Base-by-base conservation (phyloP, 2,888 invertebrate genomes). In the Rotaria magnacalcarata region DNA sequence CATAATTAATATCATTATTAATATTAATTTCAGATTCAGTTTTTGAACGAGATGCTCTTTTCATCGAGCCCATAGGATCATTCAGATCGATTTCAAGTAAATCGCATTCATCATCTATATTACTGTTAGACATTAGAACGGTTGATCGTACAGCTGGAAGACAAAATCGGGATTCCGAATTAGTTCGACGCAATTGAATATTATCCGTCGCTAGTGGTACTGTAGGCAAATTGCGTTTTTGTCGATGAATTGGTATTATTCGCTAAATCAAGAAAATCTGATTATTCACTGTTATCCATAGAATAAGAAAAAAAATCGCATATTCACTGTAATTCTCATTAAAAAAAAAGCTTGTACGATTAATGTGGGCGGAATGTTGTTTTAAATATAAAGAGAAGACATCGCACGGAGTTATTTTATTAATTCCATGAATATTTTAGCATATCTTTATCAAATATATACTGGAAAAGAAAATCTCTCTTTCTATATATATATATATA, bases 141-240 rank as follows among this genome's bases (percentile, higher is more conserved):
- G 75, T 0, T 47, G 3, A 10, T 41, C 10, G 43, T 21, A 43
- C 47, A 47, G 43, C 80, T 14, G 80, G 80, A n/a, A 80, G 80
- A 43, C 43, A n/a, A 47, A 80, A 80, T n/a, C 80, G 80, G 0
- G 80, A 80, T n/a, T 80, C 80, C 0, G 80, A 80, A 47, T 80
- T 80, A 24, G 80, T n/a, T 14, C 80, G 80, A 14, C 80, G 80
- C 24, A 80, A 34, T 67, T 67, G 67, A 34, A 67, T 19, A 27
- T 52, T 0, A 52, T 52, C 52, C 16, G 14, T 52, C 14, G 16
- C 16, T 52, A 52, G 16, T 16, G 80, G 80, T 11, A 47, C n/a
- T 4, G 47, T 47, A n/a, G 80, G 80, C n/a, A 80, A 47, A 80
- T 80, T 80, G 19, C 80, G 80, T 80, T 80, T 80, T 21, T 47